A percentile compares a stretch with the other conserved stretches of the same genome.
Conservation (phyloP, 2,888 invertebrate genomes). For the Netelia fuscicornis region DNA sequence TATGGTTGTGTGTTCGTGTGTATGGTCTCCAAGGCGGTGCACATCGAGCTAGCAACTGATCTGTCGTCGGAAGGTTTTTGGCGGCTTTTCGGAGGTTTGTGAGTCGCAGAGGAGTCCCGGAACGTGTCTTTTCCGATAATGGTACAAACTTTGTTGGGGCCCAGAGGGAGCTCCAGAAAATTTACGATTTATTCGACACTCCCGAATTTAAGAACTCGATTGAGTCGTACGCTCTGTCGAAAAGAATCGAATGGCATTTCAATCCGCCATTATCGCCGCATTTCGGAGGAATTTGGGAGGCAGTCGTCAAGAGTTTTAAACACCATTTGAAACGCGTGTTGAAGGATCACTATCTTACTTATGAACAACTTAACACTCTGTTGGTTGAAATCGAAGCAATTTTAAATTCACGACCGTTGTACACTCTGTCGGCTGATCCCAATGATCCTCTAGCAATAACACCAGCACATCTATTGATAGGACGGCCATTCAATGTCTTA, state of each 20-base stretch:
- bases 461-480: slow-evolving; percentile 77
- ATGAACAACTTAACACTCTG: slow-evolving; percentile 60
- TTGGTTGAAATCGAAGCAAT: slow-evolving; percentile 55
- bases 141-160: too few relatives aligned
- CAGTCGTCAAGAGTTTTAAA: slow-evolving; percentile 43
- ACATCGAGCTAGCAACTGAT: too few relatives aligned
- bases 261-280: slow-evolving; percentile 37
- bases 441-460: slow-evolving; percentile 62
- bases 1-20: too few relatives aligned
- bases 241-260: slow-evolving; percentile 31
- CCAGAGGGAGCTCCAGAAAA: too few relatives aligned
- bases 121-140: too few relatives aligned
- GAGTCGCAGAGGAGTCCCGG: too few relatives aligned
- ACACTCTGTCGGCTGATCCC: slow-evolving; percentile 59
- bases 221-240: not conserved
- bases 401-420: slow-evolving; percentile 60
- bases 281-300: slow-evolving; percentile 67
- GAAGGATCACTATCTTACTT: slow-evolving; percentile 39
- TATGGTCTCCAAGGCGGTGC: too few relatives aligned
- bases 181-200: too few relatives aligned
- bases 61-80: too few relatives aligned
- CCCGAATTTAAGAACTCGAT: not conserved
- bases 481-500: slow-evolving; percentile 65
- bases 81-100: too few relatives aligned
- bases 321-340: slow-evolving; percentile 46